Evolutionary conservation across 2,888 invertebrate species (phyloP), one percentile per base, ranked within the genome.

Genomic region (Sarcophaga carnaria): DNA sequence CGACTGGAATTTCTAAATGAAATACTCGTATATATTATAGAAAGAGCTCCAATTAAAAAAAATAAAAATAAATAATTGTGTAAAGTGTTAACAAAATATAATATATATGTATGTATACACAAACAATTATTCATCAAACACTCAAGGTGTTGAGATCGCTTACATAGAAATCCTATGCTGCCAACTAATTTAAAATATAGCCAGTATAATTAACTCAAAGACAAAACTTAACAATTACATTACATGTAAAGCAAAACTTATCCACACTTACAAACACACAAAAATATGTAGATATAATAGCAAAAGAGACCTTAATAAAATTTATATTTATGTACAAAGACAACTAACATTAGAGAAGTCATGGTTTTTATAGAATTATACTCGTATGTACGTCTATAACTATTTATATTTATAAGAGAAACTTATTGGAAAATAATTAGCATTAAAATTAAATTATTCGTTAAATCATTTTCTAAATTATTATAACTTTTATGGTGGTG

Each of bases 121-220:
- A 82, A 63, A 64, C 67, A 54, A 82, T 71, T 66, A 81, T 70
- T 79, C 25, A n/a, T 25, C 79, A 81, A 71, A 82, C 75, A 75
- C 71, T 70, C 75, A 75, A 67, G 66, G 75, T 86, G 79, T 82
- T 80, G 86, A 83, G 83, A 86, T 86, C 86, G 64, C 77, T 77
- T 86, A 83, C 62, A 80, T 74, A 78, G 49, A 71, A 60, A 66
- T 70, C 20, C 49, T 25, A 71, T 63, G 27, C 47, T 80, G 76
- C 74, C 69, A 83, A 72, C 59, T 76, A 54, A 67, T 49, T 63
- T 20, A 54, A 69, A 64, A 60, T 22, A 60, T 37, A 70, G 22
- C 67, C 25, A 60, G 27, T 67, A 66, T 60, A 64, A 59, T 76
- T 77, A 17, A 71, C 20, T 17, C 22, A 78, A 66, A 47, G 25